phyloP scores from a whole-genome alignment of 2,113 vertebrate genomes.

The Lepisosteus oculatus region DNA sequence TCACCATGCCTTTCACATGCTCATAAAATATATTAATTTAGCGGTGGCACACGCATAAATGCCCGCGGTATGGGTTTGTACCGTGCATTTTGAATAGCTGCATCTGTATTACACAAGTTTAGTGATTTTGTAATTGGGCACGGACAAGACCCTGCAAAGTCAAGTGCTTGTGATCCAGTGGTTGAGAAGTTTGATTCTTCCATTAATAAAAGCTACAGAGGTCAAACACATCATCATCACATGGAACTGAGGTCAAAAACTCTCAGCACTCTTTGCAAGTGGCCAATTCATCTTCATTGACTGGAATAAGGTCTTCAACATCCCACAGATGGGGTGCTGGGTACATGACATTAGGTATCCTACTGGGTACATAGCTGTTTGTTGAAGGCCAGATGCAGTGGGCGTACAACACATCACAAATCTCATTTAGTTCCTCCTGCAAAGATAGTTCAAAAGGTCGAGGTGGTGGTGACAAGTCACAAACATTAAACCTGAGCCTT shows the following conservation, averaged over 20 bases:
- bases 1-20: too few species aligned
- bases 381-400: constrained; percentile 13
- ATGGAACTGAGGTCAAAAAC: neutral
- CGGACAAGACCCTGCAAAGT: too few species aligned
- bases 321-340: constrained; percentile 16
- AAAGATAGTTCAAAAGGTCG: neutral
- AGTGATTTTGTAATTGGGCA: too few species aligned
- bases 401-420: constrained; percentile 6
- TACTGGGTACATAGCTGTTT: constrained; percentile 18
- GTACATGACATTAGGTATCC: constrained; percentile 25
- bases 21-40: too few species aligned
- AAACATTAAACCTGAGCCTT: too few species aligned
- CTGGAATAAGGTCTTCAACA: constrained; percentile 11
- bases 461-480: too few species aligned
- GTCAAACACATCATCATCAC: constrained; percentile 18
- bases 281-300: neutral
- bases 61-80: too few species aligned
- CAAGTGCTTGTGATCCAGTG: too few species aligned
- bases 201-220: neutral
- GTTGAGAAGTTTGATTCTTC: too few species aligned
- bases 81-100: too few species aligned
- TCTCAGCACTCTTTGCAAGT: constrained; percentile 1
- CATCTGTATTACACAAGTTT: too few species aligned
- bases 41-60: too few species aligned
- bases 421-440: constrained; percentile 20